phyloP scores from a whole-genome alignment of 2,888 invertebrate genomes.

The Corbicula japonica region DNA sequence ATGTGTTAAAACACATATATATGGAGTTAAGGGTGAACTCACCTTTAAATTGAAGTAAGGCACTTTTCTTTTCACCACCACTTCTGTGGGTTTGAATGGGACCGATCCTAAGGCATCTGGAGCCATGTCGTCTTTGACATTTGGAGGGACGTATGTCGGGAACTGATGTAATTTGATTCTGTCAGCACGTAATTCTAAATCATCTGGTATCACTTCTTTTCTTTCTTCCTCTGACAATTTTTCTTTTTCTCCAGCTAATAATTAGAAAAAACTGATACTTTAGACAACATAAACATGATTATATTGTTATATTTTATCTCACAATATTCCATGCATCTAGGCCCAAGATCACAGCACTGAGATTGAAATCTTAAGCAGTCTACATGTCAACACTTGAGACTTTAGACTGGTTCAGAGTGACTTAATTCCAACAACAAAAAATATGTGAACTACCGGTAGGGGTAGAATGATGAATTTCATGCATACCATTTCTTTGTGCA shows the following conservation, averaged over 20 bases:
- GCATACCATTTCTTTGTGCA: too few relatives aligned
- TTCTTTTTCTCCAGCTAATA: constrained; percentile 68
- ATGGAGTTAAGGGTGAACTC: constrained; percentile 14
- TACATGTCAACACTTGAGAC: too few relatives aligned
- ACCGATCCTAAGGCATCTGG: constrained; percentile 84
- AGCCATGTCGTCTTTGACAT: constrained; percentile 85
- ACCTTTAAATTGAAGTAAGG: constrained; percentile 83
- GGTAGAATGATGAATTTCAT: too few relatives aligned
- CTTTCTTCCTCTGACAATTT: constrained; percentile 74
- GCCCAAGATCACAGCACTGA: too few relatives aligned
- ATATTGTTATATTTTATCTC: too few relatives aligned
- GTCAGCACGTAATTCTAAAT: constrained; percentile 62
- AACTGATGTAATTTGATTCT: constrained; percentile 78
- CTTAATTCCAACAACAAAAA: too few relatives aligned
- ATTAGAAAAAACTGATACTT: neutral
- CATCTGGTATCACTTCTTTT: constrained; percentile 64
- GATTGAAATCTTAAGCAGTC: too few relatives aligned
- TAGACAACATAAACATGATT: neutral
- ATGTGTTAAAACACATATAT: too few relatives aligned
- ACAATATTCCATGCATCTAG: too few relatives aligned
- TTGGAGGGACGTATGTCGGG: constrained; percentile 82
- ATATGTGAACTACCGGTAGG: too few relatives aligned
- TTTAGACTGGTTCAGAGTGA: too few relatives aligned
- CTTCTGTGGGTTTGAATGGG: constrained; percentile 80
- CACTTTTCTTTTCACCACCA: constrained; percentile 83